Conservation (phyloP, 2,797 vertebrate genomes). For the Ptychadena robeensis region DNA sequence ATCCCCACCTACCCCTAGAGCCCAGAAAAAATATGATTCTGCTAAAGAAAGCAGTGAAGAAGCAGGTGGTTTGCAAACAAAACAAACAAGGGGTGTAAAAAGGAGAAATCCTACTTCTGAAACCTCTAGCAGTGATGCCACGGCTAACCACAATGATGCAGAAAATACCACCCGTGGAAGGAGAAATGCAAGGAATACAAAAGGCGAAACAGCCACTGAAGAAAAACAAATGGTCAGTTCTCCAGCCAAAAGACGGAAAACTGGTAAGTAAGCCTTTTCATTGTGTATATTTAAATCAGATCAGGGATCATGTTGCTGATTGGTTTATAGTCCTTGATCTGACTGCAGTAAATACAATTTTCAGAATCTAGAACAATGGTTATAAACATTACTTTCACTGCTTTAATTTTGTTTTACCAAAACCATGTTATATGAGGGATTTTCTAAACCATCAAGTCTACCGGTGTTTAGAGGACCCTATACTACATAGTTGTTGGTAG, state of each 20-base stretch:
- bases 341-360: too few species aligned
- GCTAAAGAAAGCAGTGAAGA: neutral
- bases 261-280: neutral
- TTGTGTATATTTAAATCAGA: too few species aligned
- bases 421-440: too few species aligned
- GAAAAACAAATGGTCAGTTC: neutral
- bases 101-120: constrained; percentile 10
- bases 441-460: too few species aligned
- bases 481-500: too few species aligned
- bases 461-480: too few species aligned
- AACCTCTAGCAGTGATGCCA: neutral
- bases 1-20: neutral
- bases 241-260: constrained; percentile 43
- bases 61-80: neutral
- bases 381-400: too few species aligned
- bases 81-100: constrained; percentile 41
- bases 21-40: neutral
- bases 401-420: too few species aligned
- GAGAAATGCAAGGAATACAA: constrained; percentile 3
- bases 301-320: too few species aligned
- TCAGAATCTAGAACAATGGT: too few species aligned
- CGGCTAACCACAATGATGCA: neutral
- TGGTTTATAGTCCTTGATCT: too few species aligned
- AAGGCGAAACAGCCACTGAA: constrained; percentile 3
- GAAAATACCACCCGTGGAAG: constrained; percentile 4